Conservation (phyloP, 1,140 invertebrate species). For the Pomacea maculata region DNA sequence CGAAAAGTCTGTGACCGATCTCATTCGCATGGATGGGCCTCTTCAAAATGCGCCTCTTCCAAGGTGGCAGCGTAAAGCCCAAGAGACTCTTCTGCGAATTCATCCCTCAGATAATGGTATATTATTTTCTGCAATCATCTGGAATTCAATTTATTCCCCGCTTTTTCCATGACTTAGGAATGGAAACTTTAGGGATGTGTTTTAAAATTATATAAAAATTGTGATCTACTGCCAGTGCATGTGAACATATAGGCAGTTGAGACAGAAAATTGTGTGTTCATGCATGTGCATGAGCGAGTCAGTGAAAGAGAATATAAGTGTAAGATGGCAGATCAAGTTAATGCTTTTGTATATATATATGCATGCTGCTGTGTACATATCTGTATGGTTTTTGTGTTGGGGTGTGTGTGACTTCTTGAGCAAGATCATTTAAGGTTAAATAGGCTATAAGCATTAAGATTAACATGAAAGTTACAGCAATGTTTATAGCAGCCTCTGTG, state of each 20-base stretch:
- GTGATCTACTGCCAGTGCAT: neutral
- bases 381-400: no score
- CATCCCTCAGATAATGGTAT: slow-evolving; percentile 31
- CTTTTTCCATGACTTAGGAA: no score
- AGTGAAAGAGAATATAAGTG: no score
- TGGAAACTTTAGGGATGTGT: neutral
- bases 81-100: slow-evolving; percentile 39
- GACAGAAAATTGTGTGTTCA: neutral
- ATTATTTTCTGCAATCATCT: slow-evolving; percentile 1
- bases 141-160: neutral
- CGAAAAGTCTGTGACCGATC: slow-evolving; percentile 43
- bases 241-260: neutral
- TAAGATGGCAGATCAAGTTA: no score
- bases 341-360: no score
- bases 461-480: no score
- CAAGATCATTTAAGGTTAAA: no score
- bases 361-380: no score
- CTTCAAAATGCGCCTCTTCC: slow-evolving; percentile 50
- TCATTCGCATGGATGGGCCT: slow-evolving; percentile 51
- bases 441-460: no score
- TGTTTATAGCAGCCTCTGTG: no score
- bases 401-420: no score
- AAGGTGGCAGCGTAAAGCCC: slow-evolving; percentile 59
- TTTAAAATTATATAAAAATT: neutral
- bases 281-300: no score